A percentile compares a stretch with the other conserved stretches of the same genome.
Evolutionary conservation across 2,888 invertebrate species (phyloP).

Genomic region (Drosophila kambysellisi): DNA sequence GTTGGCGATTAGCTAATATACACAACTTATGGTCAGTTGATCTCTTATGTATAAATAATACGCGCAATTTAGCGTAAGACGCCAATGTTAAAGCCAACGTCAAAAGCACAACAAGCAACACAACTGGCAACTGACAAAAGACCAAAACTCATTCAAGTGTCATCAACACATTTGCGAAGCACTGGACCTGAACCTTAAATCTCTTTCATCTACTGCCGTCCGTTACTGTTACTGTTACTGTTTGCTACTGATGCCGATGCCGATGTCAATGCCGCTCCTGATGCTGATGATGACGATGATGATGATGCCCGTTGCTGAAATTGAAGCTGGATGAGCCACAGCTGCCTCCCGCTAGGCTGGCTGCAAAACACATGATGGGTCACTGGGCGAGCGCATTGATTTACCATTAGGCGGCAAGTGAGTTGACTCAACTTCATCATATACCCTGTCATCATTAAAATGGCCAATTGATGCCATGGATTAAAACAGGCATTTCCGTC

Average conservation of each 20-base stretch:
- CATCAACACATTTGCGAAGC: constrained; percentile 64
- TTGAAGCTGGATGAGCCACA: constrained; percentile 12
- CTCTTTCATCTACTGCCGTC: constrained; percentile 4
- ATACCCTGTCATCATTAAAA: constrained; percentile 1
- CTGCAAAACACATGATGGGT: constrained; percentile 14
- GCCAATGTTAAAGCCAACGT: constrained; percentile 5
- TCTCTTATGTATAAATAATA: constrained; percentile 75
- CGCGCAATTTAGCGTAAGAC: constrained; percentile 74
- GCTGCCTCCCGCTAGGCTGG: constrained; percentile 19
- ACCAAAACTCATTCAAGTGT: constrained; percentile 75
- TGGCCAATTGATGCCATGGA: not conserved
- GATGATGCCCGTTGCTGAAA: constrained; percentile 4
- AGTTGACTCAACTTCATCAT: constrained; percentile 34
- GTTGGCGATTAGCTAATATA: constrained; percentile 68
- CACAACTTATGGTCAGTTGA: constrained; percentile 81
- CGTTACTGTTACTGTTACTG: not conserved
- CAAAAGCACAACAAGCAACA: not conserved
- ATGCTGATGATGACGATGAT: constrained; percentile 6
- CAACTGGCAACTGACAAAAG: constrained; percentile 38
- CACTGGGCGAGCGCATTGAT: constrained; percentile 59
- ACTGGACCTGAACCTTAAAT: constrained; percentile 14
- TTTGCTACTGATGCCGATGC: constrained; percentile 9
- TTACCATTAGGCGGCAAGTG: constrained; percentile 74
- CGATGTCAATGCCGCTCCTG: constrained; percentile 1
- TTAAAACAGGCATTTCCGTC: not conserved